These are phyloP conservation scores for Neodon shergylaensis DNA, from an alignment of 2,113 vertebrate species.

Conservation along the genomic window DNA sequence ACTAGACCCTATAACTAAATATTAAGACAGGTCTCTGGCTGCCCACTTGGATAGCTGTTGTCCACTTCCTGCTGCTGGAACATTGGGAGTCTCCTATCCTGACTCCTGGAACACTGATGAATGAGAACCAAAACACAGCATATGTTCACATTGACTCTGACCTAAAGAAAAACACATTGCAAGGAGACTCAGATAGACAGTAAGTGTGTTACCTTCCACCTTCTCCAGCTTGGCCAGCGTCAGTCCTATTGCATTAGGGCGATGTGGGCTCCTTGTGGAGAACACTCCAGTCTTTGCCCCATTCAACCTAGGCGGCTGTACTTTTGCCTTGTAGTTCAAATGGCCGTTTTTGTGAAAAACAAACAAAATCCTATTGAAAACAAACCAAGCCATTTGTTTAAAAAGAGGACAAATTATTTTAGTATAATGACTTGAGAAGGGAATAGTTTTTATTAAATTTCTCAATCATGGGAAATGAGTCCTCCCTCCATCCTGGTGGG, in stretches of 20 bases:
- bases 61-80: neutral
- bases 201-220: slow-evolving; percentile 85
- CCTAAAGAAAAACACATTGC: slow-evolving; percentile 1
- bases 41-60: neutral
- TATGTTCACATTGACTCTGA: neutral
- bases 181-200: neutral
- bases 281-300: slow-evolving; percentile 91
- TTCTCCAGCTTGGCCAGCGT: slow-evolving; percentile 90
- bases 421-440: neutral
- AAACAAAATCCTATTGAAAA: slow-evolving; percentile 91
- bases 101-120: neutral
- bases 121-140: neutral
- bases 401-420: neutral
- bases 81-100: neutral
- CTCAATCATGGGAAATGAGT: neutral
- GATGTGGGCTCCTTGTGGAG: slow-evolving; percentile 92
- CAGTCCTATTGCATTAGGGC: slow-evolving; percentile 92
- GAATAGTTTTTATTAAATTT: neutral
- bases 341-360: slow-evolving; percentile 94
- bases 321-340: slow-evolving; percentile 91
- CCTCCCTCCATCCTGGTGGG: neutral
- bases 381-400: slow-evolving; percentile 50
- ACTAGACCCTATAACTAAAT: neutral
- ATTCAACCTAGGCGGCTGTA: slow-evolving; percentile 91
- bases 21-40: neutral